Evolutionary conservation across 2,797 vertebrate species (phyloP), one percentile per base, ranked within the genome.

Genomic region (Eleutherodactylus coqui): DNA sequence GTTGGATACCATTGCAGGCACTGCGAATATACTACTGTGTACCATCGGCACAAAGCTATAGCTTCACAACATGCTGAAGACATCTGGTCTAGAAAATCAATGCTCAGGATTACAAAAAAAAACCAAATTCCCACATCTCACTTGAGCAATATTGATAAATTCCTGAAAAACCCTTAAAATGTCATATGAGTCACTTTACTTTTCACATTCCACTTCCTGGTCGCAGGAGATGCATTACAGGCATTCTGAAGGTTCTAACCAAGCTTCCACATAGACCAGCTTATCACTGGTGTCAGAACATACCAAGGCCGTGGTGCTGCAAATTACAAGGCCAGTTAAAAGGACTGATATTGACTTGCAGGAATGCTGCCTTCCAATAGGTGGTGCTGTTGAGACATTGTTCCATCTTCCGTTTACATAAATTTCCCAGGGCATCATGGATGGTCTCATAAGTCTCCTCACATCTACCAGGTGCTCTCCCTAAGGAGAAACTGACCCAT

Each of bases 221-320:
- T 78, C 43, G 2, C 45, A 69, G 17, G 38, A 41, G 67, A 70
- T 73, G 45, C 6, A 14, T 21, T 55, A 53, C 34, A 36, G 5
- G 51, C 51, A 55, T 78, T 34, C 21, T 36, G 21, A 21, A 43
- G 64, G 13, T 53, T 53, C 14, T 53, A 14, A 82, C 29, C 45
- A 36, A 17, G 11, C 14, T 14, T 51, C 11, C 10, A 29, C 27
- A 51, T 43, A 38, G 8, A n/a, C 24, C 19, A 8, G 19, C 32
- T 51, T 82, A 69, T 70, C 62, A 11, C 16, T 51, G 62, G 79
- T 70, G 29, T 82, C 11, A n/a, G 79, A 6, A 24, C 24, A 53
- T 38, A 27, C 43, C 4, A n/a, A n/a, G n/a, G n/a, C n/a, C n/a
- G n/a, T n/a, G n/a, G n/a, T n/a, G n/a, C n/a, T n/a, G n/a, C n/a